Evolutionary conservation across 1,140 invertebrate species (phyloP), one percentile per base, ranked within the genome.

Genomic region (Formica exsecta): DNA sequence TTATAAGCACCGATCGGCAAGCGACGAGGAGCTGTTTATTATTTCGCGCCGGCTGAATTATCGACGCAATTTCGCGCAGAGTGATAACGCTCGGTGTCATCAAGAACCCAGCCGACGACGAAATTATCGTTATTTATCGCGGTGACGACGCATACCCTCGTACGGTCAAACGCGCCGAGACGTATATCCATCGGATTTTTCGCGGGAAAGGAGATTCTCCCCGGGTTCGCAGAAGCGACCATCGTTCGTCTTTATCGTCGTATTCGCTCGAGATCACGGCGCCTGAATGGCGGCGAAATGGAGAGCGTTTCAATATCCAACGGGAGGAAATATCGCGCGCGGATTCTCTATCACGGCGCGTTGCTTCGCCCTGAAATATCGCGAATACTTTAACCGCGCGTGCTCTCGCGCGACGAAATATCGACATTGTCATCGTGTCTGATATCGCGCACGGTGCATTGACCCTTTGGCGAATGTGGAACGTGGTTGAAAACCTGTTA

Each of bases 401-500:
- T 41, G 41, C 41, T 41, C 41, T 41, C 51, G 61, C 38, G 32
- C 70, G 25, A 44, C 76, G 65, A 89, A 83, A 83, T 89, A 89
- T 89, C 88, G 74, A 66, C 73, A 89, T 86, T 89, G 87, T 89
- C 88, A 85, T 81, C 81, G 81, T 29, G 41, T 64, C n/a, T 41
- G 59, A 29, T 68, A 62, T 22, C 36, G 51, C 54, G 51, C 54
- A 29, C 57, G 71, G 88, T 83, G 84, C 88, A 83, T 81, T 85
- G 88, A 89, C 84, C 85, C 29, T 41, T 57, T 36, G 64, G 38
- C 83, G 62, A 79, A 59, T 79, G 62, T 74, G 87, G 68, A 75
- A 51, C 87, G 83, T 74, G 85, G 68, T 86, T 74, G 87, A 86
- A 51, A 89, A 89, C 87, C 87, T 86, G 87, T 86, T 88, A 54